A percentile compares a stretch with the other conserved stretches of the same genome.
Evolutionary conservation across 2,888 invertebrate species (phyloP).

Genomic region (Masnerella sp.): DNA sequence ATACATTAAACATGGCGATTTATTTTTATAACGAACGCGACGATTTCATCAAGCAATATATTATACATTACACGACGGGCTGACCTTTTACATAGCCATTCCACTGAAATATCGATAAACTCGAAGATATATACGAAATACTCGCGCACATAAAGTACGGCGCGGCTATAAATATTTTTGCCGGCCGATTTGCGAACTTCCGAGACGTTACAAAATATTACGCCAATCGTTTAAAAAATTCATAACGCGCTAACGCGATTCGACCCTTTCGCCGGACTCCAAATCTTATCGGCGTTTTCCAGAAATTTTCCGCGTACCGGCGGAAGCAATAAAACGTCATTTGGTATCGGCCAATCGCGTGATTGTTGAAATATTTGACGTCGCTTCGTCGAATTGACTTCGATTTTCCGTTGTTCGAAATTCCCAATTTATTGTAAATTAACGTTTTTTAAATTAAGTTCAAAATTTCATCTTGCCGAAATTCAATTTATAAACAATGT

Average conservation of each 20-base stretch:
- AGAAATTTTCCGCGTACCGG: neutral
- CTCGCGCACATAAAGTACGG: neutral
- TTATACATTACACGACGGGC: conserved; percentile 22
- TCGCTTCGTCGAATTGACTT: neutral
- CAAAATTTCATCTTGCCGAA: too few species aligned
- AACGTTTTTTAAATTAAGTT: neutral
- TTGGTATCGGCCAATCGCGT: conserved; percentile 18
- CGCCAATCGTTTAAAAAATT: neutral
- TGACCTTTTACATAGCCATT: conserved; percentile 26
- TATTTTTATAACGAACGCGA: conserved; percentile 19
- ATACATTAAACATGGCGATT: neutral
- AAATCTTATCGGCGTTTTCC: conserved; percentile 8
- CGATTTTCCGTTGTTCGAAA: neutral
- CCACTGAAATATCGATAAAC: conserved; percentile 46
- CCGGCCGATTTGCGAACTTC: conserved; percentile 10
- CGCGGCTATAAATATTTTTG: conserved; percentile 24
- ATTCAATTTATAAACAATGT: too few species aligned
- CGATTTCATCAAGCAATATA: conserved; percentile 17
- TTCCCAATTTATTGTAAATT: neutral
- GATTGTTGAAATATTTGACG: conserved; percentile 20
- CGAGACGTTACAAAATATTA: conserved; percentile 2
- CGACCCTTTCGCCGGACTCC: neutral
- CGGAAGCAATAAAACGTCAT: conserved; percentile 11
- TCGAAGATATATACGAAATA: conserved; percentile 25
- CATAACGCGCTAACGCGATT: conserved; percentile 4